Percentiles rank a stretch among this genome's conserved stretches.
phyloP scores from a whole-genome alignment of 1,140 invertebrate species.

The Goniozus legneri region DNA sequence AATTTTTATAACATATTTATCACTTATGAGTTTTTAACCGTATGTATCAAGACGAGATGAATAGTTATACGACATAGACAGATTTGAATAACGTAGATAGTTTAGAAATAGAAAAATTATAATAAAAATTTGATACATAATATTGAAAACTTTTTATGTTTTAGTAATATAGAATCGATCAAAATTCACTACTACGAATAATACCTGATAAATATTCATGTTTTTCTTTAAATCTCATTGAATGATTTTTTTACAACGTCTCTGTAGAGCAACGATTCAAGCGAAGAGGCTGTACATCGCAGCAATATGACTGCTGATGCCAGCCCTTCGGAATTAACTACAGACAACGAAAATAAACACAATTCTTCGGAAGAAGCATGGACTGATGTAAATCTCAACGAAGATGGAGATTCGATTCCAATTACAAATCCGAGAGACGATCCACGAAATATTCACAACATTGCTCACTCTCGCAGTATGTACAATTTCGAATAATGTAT shows the following conservation, averaged over 20 bases:
- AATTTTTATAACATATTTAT: too few relatives aligned
- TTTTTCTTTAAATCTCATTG: too few relatives aligned
- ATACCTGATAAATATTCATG: too few relatives aligned
- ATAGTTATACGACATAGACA: too few relatives aligned
- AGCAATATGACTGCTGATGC: slow-evolving; percentile 46
- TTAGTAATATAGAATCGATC: too few relatives aligned
- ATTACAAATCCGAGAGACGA: slow-evolving; percentile 62
- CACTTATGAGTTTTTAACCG: too few relatives aligned
- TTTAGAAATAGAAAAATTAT: too few relatives aligned
- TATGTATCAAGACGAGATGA: too few relatives aligned
- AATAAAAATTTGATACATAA: too few relatives aligned
- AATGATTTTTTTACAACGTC: slow-evolving; percentile 19
- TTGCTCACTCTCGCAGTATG: slow-evolving; percentile 52
- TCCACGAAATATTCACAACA: slow-evolving; percentile 60
- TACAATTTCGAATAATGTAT: not conserved
- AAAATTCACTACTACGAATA: too few relatives aligned
- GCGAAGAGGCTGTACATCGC: slow-evolving; percentile 60
- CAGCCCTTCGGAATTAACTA: slow-evolving; percentile 48
- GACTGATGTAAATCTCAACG: slow-evolving; percentile 89
- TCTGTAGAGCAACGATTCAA: slow-evolving; percentile 73
- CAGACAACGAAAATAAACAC: slow-evolving; percentile 61
- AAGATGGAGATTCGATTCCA: slow-evolving; percentile 64
- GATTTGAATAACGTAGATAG: too few relatives aligned
- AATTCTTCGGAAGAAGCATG: slow-evolving; percentile 74
- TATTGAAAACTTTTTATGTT: too few relatives aligned